Evolutionary conservation across 2,888 invertebrate genomes (phyloP), one percentile per base, ranked within the genome.

Genomic region (Lucinisca nassula): DNA sequence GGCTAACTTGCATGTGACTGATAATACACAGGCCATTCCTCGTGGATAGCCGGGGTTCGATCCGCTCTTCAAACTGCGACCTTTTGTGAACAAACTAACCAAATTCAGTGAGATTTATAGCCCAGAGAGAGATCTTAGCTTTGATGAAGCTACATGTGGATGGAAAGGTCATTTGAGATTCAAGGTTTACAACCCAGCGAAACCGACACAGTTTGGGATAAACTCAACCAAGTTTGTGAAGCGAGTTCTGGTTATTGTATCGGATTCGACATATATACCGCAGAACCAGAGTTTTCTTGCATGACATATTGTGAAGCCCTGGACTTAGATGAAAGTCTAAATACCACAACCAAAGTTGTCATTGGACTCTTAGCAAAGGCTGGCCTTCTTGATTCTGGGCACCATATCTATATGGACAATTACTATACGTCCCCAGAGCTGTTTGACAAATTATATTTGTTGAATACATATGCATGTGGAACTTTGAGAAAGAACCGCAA

Each of bases 131-230:
- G 32, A 88, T 24, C 40, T 88, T 0, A 78, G 79, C 38, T 81
- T 86, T 79, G 88, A 88, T 78, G 88, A 88, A 30, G 84, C 70
- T 4, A 83, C 74, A 0, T 78, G 77, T 37, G 51, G 82, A 24
- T 88, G 85, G 83, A 88, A 77, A 74, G 88, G 85, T 10, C 35
- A 58, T 21, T 32, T 88, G 0, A n/a, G 76, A 38, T 88, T 86
- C 45, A n/a, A 79, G 3, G 81, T 83, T 24, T 88, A 88, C 75
- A 88, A 83, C 37, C 88, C 88, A 30, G 84, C 80, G 24, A 86
- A 88, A 38, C 85, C 88, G 17, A 58, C 49, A 6, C 67, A 82
- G 27, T 88, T 82, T 70, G 80, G 88, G 0, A 85, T 88, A 30
- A 86, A 88, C 27, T 21, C 80, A 17, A 84, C 67, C 82, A 61